Evolutionary conservation across 2,888 invertebrate genomes (phyloP).

Genomic region (Epirrita christyi): DNA sequence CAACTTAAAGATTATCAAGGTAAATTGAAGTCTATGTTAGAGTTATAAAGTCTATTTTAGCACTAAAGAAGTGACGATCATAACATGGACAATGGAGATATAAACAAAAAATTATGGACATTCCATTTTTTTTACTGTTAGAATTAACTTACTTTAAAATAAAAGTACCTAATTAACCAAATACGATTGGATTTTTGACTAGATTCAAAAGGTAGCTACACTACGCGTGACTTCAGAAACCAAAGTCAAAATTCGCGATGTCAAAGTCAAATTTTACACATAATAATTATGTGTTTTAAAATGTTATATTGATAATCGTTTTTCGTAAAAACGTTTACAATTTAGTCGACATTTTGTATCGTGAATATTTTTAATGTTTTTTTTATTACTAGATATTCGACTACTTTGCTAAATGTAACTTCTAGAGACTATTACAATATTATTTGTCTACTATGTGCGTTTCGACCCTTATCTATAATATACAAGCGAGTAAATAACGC

Average conservation of each 20-base stretch:
- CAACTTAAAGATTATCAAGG: conserved; percentile 3
- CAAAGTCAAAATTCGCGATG: background rate
- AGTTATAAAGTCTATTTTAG: conserved; percentile 12
- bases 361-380: background rate
- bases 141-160: conserved; percentile 15
- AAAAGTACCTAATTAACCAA: conserved; percentile 11
- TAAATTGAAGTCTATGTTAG: conserved; percentile 3
- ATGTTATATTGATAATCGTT: conserved; percentile 5
- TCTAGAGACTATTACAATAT: conserved; percentile 25
- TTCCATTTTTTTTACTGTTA: conserved; percentile 2
- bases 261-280: background rate
- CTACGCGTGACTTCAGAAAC: conserved; percentile 9
- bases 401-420: conserved; percentile 28
- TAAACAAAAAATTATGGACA: background rate
- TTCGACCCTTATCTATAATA: conserved; percentile 26
- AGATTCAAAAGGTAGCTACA: conserved; percentile 19
- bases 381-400: conserved; percentile 12
- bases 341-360: conserved; percentile 8
- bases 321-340: conserved; percentile 8
- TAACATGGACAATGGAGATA: background rate
- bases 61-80: conserved; percentile 8
- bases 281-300: background rate
- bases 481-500: conserved; percentile 26
- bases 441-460: conserved; percentile 38
- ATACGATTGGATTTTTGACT: conserved; percentile 28